phyloP scores from a whole-genome alignment of 2,797 vertebrate species.

The Miopithecus talapoin region DNA sequence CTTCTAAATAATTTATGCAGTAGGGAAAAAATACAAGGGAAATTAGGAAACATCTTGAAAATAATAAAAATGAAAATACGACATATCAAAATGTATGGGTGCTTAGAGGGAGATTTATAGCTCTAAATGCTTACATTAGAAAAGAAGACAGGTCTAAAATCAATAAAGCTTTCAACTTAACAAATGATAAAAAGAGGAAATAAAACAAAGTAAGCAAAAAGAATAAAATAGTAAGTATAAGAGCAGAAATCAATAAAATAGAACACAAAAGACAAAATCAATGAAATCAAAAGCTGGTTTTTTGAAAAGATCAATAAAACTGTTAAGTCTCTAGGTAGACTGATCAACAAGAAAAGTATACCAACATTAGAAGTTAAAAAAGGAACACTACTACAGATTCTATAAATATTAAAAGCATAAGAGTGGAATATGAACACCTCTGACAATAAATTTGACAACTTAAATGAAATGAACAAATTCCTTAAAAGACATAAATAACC shows the following conservation, averaged over 20 bases:
- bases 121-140: neutral
- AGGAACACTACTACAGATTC: neutral
- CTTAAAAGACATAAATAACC: slow-evolving; percentile 17
- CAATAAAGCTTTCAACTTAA: neutral
- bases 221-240: neutral
- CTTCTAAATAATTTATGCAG: neutral
- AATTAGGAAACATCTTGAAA: neutral
- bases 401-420: neutral
- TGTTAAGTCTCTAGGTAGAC: neutral
- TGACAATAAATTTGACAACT: neutral
- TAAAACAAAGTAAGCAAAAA: slow-evolving; percentile 27
- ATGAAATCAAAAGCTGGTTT: neutral
- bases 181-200: neutral
- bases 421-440: neutral
- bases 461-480: slow-evolving; percentile 21
- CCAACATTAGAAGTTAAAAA: neutral
- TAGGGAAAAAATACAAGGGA: neutral
- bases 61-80: neutral
- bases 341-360: neutral
- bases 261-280: neutral
- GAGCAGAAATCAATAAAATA: neutral
- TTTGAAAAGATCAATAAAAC: neutral
- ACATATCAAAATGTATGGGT: neutral
- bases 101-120: neutral
- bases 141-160: neutral